Base-by-base conservation (phyloP, 1,140 invertebrate genomes). In the Hypsibius dujardini region DNA sequence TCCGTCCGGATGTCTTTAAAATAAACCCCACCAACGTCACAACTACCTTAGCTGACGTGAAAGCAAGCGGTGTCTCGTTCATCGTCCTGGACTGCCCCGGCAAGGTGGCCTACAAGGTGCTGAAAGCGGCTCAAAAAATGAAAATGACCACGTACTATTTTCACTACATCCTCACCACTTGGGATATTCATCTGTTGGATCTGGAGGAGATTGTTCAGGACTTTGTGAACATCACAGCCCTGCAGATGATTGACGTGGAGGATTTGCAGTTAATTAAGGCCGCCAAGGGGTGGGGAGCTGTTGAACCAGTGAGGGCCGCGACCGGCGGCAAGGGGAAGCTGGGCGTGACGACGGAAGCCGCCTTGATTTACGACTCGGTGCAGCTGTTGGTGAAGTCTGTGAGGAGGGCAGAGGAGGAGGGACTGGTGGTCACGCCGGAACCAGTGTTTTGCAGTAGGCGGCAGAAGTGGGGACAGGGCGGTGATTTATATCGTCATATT, bases 401-500 rank as follows among this genome's bases (percentile, higher is more conserved):
- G 15, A 67, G 42, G 42, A 12, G 42, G 42, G 12, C 45, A 56
- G n/a, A 12, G 12, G 62, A 42, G 12, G 62, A 12, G 12, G 42
- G 7, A 15, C 12, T 12, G 0, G 62, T 7, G 3, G 12, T 67
- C 3, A 42, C 12, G 3, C 12, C 42, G 3, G 42, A 3, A 12
- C 45, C 62, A 0, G 62, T 67, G 3, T 15, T 7, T 42, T 96
- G 92, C 77, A 90, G 93, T 74, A 87, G 87, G 1, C 86, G 88
- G 70, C 87, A 93, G 76, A 90, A 90, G 0, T 96, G 92, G 92
- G 87, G 87, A 2, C 90, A 94, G 77, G 94, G 94, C 70, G 90
- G 91, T 78, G 92, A 89, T 74, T 83, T 97, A 46, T 90, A 94
- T 72, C 95, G 96, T 82, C 95, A 95, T 77, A 96, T 97, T 90